Evolutionary conservation across 2,113 vertebrate species (phyloP), one percentile per base, ranked within the genome.

Genomic region (Zootoca vivipara): DNA sequence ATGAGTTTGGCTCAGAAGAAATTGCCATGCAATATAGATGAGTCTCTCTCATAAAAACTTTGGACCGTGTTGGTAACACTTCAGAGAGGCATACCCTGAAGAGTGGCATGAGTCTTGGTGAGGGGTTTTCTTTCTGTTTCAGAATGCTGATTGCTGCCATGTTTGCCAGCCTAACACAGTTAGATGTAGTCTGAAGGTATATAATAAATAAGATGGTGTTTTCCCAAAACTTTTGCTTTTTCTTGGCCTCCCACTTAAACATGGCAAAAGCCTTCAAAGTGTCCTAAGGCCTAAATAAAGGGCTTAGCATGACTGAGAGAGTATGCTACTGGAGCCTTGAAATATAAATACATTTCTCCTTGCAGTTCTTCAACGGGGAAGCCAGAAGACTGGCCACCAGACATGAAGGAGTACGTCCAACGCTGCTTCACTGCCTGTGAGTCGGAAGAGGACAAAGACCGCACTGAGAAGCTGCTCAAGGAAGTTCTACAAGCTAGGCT

Each of bases 351-450:
- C 1, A 5, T 35, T 5, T 80, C 42, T 74, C 0, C 1, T 3
- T 30, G 0, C 5, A 90, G 18, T 85, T 77, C 93, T 40, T 93
- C 96, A 0, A 30, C 86, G 24, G 93, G 95, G 82, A 98, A 98
- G 91, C 98, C 98, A 0, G 98, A 98, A 22, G 98, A 99, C 80
- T 99, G 98, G 98, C 98, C 98, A 0, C 98, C 97, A 93, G 97
- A 98, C 28, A 99, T 99, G 98, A 99, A 99, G 91, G 98, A 98
- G 82, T 99, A 99, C 0, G 98, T 99, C 58, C 98, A 99, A 89
- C 97, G 98, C 35, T 99, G 98, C 94, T 99, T 99, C 90, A 98
- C 98, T 0, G 98, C 98, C 58, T 99, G 98, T 8, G 98, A 98
- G 92, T 97, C 97, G 0, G 98, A 99, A 86, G 98, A 98, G 82